Base-by-base conservation (phyloP, 2,888 invertebrate genomes). In the Strigamia transsilvanica region DNA sequence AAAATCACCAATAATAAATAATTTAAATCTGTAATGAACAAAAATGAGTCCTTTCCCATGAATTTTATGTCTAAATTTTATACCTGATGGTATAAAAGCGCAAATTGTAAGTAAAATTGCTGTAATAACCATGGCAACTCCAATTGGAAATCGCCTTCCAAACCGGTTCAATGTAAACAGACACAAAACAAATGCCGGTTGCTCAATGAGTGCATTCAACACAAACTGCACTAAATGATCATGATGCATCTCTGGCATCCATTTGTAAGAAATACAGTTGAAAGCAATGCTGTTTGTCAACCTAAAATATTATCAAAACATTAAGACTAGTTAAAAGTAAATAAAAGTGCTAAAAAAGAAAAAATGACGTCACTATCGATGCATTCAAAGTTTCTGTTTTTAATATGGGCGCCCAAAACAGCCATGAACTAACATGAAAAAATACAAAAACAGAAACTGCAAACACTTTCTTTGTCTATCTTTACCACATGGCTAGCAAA, bases 221-320 rank as follows among this genome's bases (percentile, higher is more conserved):
- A 81, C 81, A n/a, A 81, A 66, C 2, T 66, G 61, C 1, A 81
- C n/a, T n/a, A 38, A 56, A 10, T 9, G 9, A 34, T 81, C 34
- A 12, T 32, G 32, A 23, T n/a, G 56, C 15, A 81, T 27, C n/a
- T 21, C 34, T 27, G 61, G 61, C 66, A 81, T 81, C 38, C 38
- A 21, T 51, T 9, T 51, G 15, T 21, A n/a, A 5, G 34, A 27
- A 27, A 81, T 21, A 12, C 13, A 56, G 32, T 81, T 7, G 21
- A 66, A 81, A n/a, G 81, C 56, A n/a, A 81, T 21, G 15, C 81
- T 38, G 66, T 61, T 81, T n/a, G 66, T 3, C n/a, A 81, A 61
- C 81, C 80, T 80, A 61, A n/a, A 51, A 80, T 42, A 42, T 41
- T 18, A 10, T 7, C 13, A 13, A 42, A 10, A 42, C 13, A 13